Evolutionary conservation across 1,140 invertebrate genomes (phyloP), one percentile per base, ranked within the genome.

Genomic region (Thrips palmi): DNA sequence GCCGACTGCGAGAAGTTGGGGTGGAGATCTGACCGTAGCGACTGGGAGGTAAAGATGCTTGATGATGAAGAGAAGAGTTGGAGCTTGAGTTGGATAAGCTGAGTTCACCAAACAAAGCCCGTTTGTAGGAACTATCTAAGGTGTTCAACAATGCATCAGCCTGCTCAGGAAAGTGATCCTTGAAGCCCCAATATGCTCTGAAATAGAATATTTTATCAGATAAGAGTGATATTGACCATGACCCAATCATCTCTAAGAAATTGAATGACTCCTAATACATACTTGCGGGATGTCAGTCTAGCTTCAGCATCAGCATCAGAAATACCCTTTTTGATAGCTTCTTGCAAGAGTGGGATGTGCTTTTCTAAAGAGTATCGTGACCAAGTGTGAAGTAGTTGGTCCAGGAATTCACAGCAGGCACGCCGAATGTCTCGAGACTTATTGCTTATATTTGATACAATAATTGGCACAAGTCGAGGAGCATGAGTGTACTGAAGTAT

Each of bases 351-450:
- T 1, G 64, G 57, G 18, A 80, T 33, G 53, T 93, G 82, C 55
- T 71, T 79, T 55, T 96, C 89, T 37, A 97, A 58, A 14, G 74
- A 63, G 47, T 74, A 64, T 0, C 77, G 70, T 20, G 79, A 70
- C 91, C 92, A 97, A 6, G 72, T 74, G 46, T 81, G 77, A 40
- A 96, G 61, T 32, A 96, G 64, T 40, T 81, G 60, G 41, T 84
- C 74, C 19, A 97, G 56, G 51, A 91, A 79, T 57, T 96, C 89
- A 54, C 77, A 88, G 35, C 71, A 68, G 8, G 70, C 65, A 33
- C 75, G 66, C 25, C 91, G 67, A 49, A 96, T 93, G 39, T 94
- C 85, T 65, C 84, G 89, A 40, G 86, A 87, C 56, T 96, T 97
- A 42, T 83, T 79, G 34, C 64, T 69, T 31, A 89, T 51, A 49